A percentile compares a stretch with the other conserved stretches of the same genome.
Conservation (phyloP, 2,888 invertebrate genomes). For the Ectemnius continuus region DNA sequence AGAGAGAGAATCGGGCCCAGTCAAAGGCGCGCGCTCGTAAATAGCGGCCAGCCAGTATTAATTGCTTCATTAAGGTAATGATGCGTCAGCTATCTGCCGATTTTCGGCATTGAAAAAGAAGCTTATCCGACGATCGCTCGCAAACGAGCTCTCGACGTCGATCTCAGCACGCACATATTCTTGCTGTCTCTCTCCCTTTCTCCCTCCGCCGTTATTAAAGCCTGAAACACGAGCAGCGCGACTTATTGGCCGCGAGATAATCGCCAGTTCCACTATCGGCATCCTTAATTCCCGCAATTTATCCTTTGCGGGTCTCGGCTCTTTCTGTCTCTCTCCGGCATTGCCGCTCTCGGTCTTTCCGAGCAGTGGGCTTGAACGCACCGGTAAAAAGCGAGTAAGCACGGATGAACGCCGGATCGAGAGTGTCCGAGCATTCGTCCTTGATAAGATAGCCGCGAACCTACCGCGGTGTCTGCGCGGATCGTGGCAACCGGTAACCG, state of each 20-base stretch:
- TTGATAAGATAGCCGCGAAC: constrained; percentile 64
- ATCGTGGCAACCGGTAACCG: constrained; percentile 59
- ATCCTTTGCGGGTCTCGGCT: constrained; percentile 25
- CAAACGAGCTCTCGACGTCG: constrained; percentile 32
- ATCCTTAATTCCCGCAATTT: constrained; percentile 51
- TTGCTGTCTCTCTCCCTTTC: not conserved
- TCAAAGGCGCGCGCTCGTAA: not conserved
- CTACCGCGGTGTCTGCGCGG: constrained; percentile 49
- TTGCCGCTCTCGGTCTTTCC: not conserved
- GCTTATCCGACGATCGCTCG: constrained; percentile 42
- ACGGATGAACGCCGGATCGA: constrained; percentile 49
- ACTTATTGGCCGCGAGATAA: constrained; percentile 35
- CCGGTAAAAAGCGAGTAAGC: constrained; percentile 37
- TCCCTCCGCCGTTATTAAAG: constrained; percentile 38
- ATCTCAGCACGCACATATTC: no score
- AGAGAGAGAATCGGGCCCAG: constrained; percentile 9
- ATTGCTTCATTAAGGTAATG: constrained; percentile 55
- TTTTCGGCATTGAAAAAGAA: constrained; percentile 45
- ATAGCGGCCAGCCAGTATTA: constrained; percentile 33
- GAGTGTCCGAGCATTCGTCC: constrained; percentile 61
- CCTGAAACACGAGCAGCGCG: constrained; percentile 29
- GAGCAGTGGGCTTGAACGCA: not conserved
- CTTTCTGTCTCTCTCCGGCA: constrained; percentile 16
- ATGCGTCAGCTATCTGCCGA: constrained; percentile 44
- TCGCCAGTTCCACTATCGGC: constrained; percentile 46